Evolutionary conservation across 2,888 invertebrate species (phyloP), one percentile per base, ranked within the genome.

Genomic region (Psylliodes chrysocephalus): DNA sequence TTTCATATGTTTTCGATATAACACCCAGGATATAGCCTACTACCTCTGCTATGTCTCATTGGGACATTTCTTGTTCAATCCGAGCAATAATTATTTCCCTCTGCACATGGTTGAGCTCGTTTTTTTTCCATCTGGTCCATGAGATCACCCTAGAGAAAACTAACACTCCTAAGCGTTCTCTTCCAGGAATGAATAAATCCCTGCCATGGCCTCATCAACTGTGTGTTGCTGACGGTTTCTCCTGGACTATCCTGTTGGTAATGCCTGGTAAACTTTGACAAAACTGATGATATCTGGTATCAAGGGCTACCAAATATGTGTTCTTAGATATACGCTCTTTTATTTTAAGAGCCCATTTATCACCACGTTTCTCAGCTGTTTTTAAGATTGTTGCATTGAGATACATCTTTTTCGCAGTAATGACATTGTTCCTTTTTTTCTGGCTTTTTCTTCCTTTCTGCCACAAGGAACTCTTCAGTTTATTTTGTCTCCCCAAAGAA

Each of bases 381-480:
- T n/a, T n/a, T n/a, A n/a, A n/a, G 19, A 46, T 46, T 19, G 35
- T 17, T 35, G 17, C 35, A 33, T 10, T 22, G 5, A 38, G 40
- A 19, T 3, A 30, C 22, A 25, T 18, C 35, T 52, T 52, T 46
- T 22, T 19, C 22, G n/a, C 46, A 35, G 35, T 17, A 52, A 52
- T 18, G 35, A n/a, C n/a, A n/a, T n/a, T n/a, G n/a, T n/a, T 18
- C 52, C 30, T 52, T 52, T 35, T 52, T 53, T 40, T 38, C n/a
- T 14, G 38, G 53, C 40, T 53, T 40, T 17, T 30, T 25, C 15
- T 53, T 52, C 51, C 51, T 52, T 52, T 52, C 52, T 33, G 52
- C 52, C 15, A 35, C 30, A 52, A 52, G 7, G 18, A 52, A 52
- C 35, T 33, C 18, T 19, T 15, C 30, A 52, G 30, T n/a, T 52